Evolutionary conservation across 2,113 vertebrate species (phyloP).

Genomic region (Gambusia holbrooki): DNA sequence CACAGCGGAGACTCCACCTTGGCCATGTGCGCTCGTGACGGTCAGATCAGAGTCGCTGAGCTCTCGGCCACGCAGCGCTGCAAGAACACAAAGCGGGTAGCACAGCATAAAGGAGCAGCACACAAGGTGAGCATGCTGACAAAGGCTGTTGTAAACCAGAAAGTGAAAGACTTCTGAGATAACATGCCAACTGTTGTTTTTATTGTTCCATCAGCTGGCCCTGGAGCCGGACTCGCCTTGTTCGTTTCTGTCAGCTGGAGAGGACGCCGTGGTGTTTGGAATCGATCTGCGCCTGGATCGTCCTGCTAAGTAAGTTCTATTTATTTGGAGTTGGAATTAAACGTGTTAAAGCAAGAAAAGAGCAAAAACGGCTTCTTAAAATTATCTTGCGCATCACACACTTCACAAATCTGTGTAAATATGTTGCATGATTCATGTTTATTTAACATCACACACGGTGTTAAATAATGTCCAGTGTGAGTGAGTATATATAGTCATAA

Average conservation of each 20-base stretch:
- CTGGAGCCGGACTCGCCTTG: constrained; percentile 96
- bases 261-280: constrained; percentile 94
- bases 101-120: constrained; percentile 94
- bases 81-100: constrained; percentile 94
- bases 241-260: constrained; percentile 95
- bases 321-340: neutral
- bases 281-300: constrained; percentile 92
- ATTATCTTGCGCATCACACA: no score
- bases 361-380: neutral
- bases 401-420: neutral
- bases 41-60: constrained; percentile 93
- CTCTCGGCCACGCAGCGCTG: constrained; percentile 95
- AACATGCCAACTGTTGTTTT: neutral
- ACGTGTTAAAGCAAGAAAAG: neutral
- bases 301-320: constrained; percentile 88
- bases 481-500: no score
- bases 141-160: neutral
- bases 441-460: no score
- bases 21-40: constrained; percentile 95
- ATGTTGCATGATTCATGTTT: neutral
- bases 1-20: constrained; percentile 95
- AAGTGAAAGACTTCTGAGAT: neutral
- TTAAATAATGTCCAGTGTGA: no score
- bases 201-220: constrained; percentile 83
- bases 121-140: constrained; percentile 85